These are phyloP conservation scores for Gnathochromis pfefferi DNA, from an alignment of 2,113 vertebrate species.

Conservation along the genomic window DNA sequence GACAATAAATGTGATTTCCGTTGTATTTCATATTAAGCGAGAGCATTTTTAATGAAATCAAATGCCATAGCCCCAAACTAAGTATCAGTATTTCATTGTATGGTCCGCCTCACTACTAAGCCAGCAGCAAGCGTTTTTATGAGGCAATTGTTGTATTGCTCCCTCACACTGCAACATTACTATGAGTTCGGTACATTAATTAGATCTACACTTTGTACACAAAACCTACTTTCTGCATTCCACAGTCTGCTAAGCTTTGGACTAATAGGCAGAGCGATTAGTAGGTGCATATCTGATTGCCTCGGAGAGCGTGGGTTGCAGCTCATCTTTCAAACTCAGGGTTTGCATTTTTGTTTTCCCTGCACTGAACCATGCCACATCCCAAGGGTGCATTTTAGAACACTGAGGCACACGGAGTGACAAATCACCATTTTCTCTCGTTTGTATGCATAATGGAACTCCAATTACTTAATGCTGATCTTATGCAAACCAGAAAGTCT, in stretches of 20 bases:
- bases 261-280: constrained; percentile 50
- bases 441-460: constrained; percentile 65
- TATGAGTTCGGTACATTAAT: background rate
- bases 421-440: constrained; percentile 66
- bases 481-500: constrained; percentile 43
- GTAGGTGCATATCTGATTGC: constrained; percentile 48
- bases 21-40: background rate
- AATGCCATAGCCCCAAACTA: background rate
- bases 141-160: background rate
- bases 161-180: background rate
- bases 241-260: constrained; percentile 9
- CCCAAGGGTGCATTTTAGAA: constrained; percentile 63
- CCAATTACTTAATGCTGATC: constrained; percentile 58
- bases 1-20: background rate
- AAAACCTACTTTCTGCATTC: background rate
- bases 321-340: constrained; percentile 54
- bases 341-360: constrained; percentile 43
- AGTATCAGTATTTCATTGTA: background rate
- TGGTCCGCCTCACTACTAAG: background rate
- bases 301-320: constrained; percentile 29
- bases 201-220: background rate
- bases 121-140: background rate
- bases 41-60: background rate
- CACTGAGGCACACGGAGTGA: constrained; percentile 54
- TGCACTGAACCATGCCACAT: constrained; percentile 56